These are phyloP conservation scores for Halisarca cf. caerulea DNA, from an alignment of 37 sponge, comb jelly and placozoan species.

Conservation along the genomic window DNA sequence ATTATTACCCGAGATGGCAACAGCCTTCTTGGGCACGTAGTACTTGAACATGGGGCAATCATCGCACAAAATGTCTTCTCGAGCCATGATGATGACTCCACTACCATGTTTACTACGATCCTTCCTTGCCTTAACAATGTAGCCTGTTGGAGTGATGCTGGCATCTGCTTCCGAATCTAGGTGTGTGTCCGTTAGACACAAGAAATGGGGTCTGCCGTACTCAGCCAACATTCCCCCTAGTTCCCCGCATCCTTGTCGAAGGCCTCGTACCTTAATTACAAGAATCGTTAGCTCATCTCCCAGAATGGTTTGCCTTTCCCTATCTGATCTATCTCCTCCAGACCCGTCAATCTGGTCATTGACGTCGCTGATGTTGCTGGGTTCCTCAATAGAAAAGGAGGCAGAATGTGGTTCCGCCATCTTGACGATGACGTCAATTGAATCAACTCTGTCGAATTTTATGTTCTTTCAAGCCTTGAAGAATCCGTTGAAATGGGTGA, in stretches of 20 bases:
- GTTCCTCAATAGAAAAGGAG: background rate
- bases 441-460: too few species aligned
- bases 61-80: conserved; percentile 23
- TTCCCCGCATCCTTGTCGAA: conserved; percentile 25
- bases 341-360: conserved; percentile 14
- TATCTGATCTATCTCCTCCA: conserved; percentile 5
- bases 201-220: conserved; percentile 19
- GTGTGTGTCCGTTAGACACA: conserved; percentile 23
- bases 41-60: conserved; percentile 4
- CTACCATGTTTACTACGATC: conserved; percentile 12
- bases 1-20: background rate
- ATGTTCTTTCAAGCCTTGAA: background rate
- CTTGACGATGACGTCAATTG: too few species aligned
- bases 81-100: conserved; percentile 18
- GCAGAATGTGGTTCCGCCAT: conserved; percentile 7
- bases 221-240: background rate
- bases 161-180: background rate
- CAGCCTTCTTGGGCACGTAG: conserved; percentile 3
- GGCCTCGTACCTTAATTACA: conserved; percentile 2
- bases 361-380: conserved; percentile 13
- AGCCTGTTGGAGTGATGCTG: background rate
- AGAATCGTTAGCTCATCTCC: conserved; percentile 7
- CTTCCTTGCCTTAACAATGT: conserved; percentile 2
- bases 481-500: background rate
- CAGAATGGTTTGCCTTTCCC: background rate